Conservation (phyloP, 2,797 vertebrate genomes). For the Esox masquinongy region DNA sequence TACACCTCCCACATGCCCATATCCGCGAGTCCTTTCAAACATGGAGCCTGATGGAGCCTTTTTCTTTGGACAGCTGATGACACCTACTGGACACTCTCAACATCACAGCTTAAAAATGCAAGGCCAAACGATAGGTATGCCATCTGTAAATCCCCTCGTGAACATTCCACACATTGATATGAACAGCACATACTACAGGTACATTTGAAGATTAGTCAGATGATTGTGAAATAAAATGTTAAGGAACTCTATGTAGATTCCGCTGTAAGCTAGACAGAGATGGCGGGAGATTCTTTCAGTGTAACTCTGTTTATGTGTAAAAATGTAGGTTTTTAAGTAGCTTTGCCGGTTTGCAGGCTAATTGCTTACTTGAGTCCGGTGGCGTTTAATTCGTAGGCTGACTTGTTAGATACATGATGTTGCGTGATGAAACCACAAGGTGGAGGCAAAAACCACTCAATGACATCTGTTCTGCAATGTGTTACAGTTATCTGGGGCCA, state of each 20-base stretch:
- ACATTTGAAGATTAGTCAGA: neutral
- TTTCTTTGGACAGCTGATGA: conserved; percentile 47
- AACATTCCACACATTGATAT: no score
- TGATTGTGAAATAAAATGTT: neutral
- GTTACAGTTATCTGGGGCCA: neutral
- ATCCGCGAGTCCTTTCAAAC: neutral
- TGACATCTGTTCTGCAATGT: neutral
- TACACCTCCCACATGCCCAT: neutral
- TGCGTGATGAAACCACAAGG: conserved; percentile 51
- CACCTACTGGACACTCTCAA: conserved; percentile 53
- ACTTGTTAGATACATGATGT: neutral
- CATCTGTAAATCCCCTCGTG: no score
- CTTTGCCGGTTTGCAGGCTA: neutral
- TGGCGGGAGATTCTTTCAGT: no score
- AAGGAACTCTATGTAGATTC: neutral
- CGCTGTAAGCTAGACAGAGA: neutral
- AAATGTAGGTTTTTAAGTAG: neutral
- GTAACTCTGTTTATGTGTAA: neutral
- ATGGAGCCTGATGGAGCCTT: neutral
- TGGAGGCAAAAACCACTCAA: conserved; percentile 63
- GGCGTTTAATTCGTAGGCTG: neutral
- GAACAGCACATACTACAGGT: no score
- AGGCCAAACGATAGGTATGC: no score
- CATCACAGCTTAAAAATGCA: conserved; percentile 12
- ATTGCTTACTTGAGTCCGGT: neutral